Conservation (phyloP, 2,113 vertebrate genomes). For the Elephas maximus region DNA sequence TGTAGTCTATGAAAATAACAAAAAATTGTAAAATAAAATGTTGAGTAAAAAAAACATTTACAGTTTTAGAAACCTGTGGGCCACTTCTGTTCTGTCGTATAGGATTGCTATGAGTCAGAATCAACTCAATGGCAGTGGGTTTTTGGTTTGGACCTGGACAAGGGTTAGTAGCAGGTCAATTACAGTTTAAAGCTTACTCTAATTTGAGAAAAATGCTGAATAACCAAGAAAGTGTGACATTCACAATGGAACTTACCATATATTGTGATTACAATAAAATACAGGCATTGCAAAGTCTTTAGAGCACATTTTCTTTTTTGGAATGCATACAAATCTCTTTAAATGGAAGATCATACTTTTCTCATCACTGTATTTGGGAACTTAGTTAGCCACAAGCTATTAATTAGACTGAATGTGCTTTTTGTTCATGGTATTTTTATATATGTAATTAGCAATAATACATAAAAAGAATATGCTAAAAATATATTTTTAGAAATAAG, state of each 20-base stretch:
- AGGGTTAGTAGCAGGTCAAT: background rate
- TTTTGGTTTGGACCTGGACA: background rate
- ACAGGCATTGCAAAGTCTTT: background rate
- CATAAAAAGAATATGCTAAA: background rate
- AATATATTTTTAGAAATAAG: background rate
- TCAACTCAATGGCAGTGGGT: too few relatives aligned
- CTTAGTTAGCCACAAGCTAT: background rate
- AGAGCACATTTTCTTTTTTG: background rate
- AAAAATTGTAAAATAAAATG: too few relatives aligned
- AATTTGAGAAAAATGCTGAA: constrained; percentile 4
- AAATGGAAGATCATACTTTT: background rate
- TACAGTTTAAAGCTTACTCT: background rate
- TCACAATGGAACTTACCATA: background rate
- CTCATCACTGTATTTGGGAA: background rate
- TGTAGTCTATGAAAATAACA: too few relatives aligned
- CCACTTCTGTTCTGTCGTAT: too few relatives aligned
- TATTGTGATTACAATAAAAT: background rate
- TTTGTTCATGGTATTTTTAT: background rate
- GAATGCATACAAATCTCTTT: background rate
- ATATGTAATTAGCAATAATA: background rate
- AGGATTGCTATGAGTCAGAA: too few relatives aligned
- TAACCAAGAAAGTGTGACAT: background rate
- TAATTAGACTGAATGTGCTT: background rate
- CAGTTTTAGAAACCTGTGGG: too few relatives aligned
- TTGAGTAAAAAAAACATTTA: too few relatives aligned